A percentile compares a stretch with the other conserved stretches of the same genome.
phyloP scores from a whole-genome alignment of 2,888 invertebrate species.

The Harpalus rufipes region DNA sequence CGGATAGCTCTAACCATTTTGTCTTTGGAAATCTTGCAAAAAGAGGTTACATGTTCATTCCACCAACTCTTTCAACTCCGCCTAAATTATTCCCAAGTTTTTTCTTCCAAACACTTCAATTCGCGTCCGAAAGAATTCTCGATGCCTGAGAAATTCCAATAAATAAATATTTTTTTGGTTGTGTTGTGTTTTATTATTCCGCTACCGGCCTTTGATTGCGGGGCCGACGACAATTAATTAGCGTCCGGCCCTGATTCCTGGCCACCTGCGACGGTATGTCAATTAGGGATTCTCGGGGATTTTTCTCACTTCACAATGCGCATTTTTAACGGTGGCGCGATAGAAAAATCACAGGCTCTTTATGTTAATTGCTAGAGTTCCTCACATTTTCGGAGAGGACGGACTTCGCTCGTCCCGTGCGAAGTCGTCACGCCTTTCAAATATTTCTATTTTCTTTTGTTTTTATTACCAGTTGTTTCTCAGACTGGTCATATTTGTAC shows the following conservation, averaged over 20 bases:
- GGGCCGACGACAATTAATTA: slow-evolving; percentile 61
- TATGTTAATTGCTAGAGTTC: slow-evolving; percentile 49
- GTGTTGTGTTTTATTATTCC: slow-evolving; percentile 52
- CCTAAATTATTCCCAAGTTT: slow-evolving; percentile 30
- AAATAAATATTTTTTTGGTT: slow-evolving; percentile 50
- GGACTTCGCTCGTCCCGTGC: not conserved
- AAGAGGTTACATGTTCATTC: slow-evolving; percentile 47
- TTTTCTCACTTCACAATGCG: slow-evolving; percentile 50
- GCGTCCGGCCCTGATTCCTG: slow-evolving; percentile 34
- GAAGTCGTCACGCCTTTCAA: not conserved
- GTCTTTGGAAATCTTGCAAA: slow-evolving; percentile 12
- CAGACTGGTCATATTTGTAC: not conserved
- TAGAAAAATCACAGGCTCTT: slow-evolving; percentile 42
- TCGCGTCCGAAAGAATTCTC: slow-evolving; percentile 38
- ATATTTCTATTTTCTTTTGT: not conserved
- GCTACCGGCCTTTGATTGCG: slow-evolving; percentile 55
- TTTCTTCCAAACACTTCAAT: slow-evolving; percentile 45
- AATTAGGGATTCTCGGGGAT: slow-evolving; percentile 54
- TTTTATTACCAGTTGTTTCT: not conserved
- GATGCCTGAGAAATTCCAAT: slow-evolving; percentile 53
- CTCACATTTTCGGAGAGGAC: slow-evolving; percentile 16
- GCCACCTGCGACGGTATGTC: slow-evolving; percentile 59
- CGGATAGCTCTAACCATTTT: slow-evolving; percentile 16
- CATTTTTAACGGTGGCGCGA: slow-evolving; percentile 41
- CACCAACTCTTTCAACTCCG: slow-evolving; percentile 4